Base-by-base conservation (phyloP, 2,113 vertebrate genomes). In the Camelus dromedarius region DNA sequence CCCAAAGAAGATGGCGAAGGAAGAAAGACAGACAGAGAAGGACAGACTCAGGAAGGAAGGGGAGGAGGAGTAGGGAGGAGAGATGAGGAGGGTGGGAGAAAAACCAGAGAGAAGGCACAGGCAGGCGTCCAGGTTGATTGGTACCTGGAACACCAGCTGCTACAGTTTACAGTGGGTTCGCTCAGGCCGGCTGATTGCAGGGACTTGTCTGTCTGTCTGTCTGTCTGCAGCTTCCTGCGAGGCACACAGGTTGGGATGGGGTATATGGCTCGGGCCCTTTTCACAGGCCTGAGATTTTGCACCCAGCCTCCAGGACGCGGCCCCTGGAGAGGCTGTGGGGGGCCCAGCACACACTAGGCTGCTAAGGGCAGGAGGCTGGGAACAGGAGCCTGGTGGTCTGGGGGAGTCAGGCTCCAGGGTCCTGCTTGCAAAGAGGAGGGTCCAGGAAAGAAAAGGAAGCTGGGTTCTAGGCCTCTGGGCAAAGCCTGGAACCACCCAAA, bases 121-220 rank as follows among this genome's bases (percentile, higher is more conserved):
- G 97, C 77, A 96, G 98, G 98, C 64, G 93, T 98, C 98, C 98
- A 98, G 98, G 98, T 98, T 76, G 94, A 98, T 97, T 98, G 98
- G 98, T 98, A 99, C 98, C 98, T 98, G 98, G 98, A 98, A 98
- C 97, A 98, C 98, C 98, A 98, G 98, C 98, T 96, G 98, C 98
- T 98, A 98, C 98, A 96, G 89, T 97, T 98, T 98, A 98, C 97
- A 93, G 98, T 97, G 98, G 96, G 98, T 92, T 97, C 98, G 98
- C 97, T 97, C 98, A 93, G 98, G 97, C 97, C 97, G 90, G 93
- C 91, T 93, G 98, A 98, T 98, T 95, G 96, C 95, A 91, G 98
- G 95, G 96, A 92, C 95, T 86, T 91, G 94, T 98, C 92, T 98
- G 96, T 97, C 95, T 98, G 96, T 96, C 96, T 97, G 89, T 96